phyloP scores from a whole-genome alignment of 2,113 vertebrate genomes.

The Xiphophorus couchianus region DNA sequence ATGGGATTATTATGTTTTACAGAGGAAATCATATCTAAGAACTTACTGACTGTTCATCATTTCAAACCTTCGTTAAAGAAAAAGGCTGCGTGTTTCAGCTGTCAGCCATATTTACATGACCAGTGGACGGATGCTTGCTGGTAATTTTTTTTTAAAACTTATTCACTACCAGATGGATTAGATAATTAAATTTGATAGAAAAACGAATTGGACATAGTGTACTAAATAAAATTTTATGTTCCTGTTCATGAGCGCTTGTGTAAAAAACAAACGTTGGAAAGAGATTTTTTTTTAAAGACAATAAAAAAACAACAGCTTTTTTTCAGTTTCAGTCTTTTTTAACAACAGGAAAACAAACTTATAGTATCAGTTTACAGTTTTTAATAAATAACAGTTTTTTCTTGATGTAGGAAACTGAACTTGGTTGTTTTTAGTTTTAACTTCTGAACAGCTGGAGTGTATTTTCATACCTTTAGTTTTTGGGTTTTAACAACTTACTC shows the following conservation, averaged over 20 bases:
- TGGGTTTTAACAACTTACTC: not conserved
- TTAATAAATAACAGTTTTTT: not conserved
- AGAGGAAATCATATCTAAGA: constrained; percentile 79
- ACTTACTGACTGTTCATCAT: constrained; percentile 87
- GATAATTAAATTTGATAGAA: constrained; percentile 6
- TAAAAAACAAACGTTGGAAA: not conserved
- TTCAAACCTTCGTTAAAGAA: constrained; percentile 78
- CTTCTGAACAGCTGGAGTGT: not conserved
- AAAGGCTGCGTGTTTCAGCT: constrained; percentile 78
- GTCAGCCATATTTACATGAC: constrained; percentile 71
- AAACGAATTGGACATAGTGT: not conserved
- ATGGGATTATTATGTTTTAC: constrained; percentile 81
- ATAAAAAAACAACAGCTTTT: not conserved
- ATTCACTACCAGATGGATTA: not conserved
- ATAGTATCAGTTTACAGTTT: not conserved
- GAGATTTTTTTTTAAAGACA: not conserved
- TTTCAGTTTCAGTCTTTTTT: not conserved
- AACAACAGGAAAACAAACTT: not conserved
- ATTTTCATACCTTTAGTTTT: not conserved
- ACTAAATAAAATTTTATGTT: not conserved
- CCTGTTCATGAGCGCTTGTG: not conserved
- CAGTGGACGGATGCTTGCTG: fast-evolving
- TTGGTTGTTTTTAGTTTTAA: not conserved
- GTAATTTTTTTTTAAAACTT: not conserved
- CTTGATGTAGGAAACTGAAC: not conserved